Percentiles rank a stretch among this genome's conserved stretches.
Conservation (phyloP, 1,140 invertebrate genomes). For the Myzus persicae region DNA sequence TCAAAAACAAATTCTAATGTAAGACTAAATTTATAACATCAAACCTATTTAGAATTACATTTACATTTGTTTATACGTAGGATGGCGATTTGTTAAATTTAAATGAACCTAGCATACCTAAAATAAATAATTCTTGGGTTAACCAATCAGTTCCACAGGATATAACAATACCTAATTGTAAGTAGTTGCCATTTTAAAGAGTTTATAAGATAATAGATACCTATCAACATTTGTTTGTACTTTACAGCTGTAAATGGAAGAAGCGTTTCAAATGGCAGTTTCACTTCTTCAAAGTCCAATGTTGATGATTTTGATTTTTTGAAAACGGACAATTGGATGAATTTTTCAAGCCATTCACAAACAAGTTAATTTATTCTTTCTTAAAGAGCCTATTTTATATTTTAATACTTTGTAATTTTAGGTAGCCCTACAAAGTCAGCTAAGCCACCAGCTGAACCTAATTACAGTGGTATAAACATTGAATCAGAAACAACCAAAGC, state of each 20-base stretch:
- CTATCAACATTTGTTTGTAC: background rate
- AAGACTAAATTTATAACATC: background rate
- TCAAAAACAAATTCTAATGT: slow-evolving; percentile 41
- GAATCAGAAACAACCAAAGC: slow-evolving; percentile 66
- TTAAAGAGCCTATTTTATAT: background rate
- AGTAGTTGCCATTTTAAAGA: background rate
- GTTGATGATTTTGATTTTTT: slow-evolving; percentile 52
- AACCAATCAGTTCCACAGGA: slow-evolving; percentile 30
- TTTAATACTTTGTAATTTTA: slow-evolving; percentile 56
- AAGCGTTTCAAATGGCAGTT: slow-evolving; percentile 40
- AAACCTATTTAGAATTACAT: background rate
- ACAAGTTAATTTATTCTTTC: slow-evolving; percentile 46
- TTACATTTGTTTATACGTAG: background rate
- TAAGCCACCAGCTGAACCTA: slow-evolving; percentile 63
- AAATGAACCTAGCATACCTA: slow-evolving; percentile 16
- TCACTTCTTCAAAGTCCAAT: slow-evolving; percentile 45
- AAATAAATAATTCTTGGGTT: slow-evolving; percentile 30
- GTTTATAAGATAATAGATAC: background rate
- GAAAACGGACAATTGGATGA: slow-evolving; percentile 49
- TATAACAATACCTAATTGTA: slow-evolving; percentile 24
- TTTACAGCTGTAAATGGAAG: slow-evolving; percentile 29
- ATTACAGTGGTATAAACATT: slow-evolving; percentile 75
- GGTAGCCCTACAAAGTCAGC: slow-evolving; percentile 64
- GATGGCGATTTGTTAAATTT: slow-evolving; percentile 47
- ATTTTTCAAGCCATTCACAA: slow-evolving; percentile 53